Percentiles rank a stretch among this genome's conserved stretches.
Evolutionary conservation across 2,888 invertebrate species (phyloP).

Genomic region (Drosophila hamatofila): DNA sequence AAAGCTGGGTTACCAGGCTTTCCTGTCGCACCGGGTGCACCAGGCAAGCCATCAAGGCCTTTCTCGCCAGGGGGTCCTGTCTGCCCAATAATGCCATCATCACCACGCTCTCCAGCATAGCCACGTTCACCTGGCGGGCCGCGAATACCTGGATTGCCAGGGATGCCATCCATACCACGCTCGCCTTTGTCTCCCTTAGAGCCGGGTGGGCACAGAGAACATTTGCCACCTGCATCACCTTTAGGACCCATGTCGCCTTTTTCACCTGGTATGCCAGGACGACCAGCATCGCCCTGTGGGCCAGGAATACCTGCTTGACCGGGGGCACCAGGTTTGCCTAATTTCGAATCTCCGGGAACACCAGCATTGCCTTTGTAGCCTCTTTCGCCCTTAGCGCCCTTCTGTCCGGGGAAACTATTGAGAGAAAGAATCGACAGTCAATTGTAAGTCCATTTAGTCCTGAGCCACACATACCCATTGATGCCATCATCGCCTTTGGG

Average conservation of each 20-base stretch:
- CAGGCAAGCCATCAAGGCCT: conserved; percentile 86
- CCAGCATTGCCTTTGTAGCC: conserved; percentile 91
- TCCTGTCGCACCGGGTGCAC: conserved; percentile 89
- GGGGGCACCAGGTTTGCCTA: conserved; percentile 91
- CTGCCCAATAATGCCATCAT: conserved; percentile 89
- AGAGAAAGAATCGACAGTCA: neutral
- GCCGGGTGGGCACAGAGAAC: conserved; percentile 92
- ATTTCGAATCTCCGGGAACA: conserved; percentile 91
- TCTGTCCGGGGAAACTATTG: conserved; percentile 87
- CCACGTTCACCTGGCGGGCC: conserved; percentile 91
- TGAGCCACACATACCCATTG: conserved; percentile 87
- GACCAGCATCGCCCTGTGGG: conserved; percentile 89
- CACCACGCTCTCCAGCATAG: conserved; percentile 89
- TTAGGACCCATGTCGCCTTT: conserved; percentile 89
- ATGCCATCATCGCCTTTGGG: conserved; percentile 91
- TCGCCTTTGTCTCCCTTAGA: conserved; percentile 91
- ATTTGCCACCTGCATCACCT: conserved; percentile 93
- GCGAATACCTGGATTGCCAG: conserved; percentile 89
- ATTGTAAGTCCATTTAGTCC: too few relatives aligned
- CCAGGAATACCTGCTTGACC: conserved; percentile 90
- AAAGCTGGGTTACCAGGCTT: conserved; percentile 88
- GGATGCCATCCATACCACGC: conserved; percentile 89
- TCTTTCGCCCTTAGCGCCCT: conserved; percentile 92
- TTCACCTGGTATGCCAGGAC: conserved; percentile 88
- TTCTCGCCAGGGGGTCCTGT: conserved; percentile 81